Percentiles rank a stretch among this genome's conserved stretches.
phyloP scores from a whole-genome alignment of 2,113 vertebrate genomes.

The Romanogobio albipinnatus region DNA sequence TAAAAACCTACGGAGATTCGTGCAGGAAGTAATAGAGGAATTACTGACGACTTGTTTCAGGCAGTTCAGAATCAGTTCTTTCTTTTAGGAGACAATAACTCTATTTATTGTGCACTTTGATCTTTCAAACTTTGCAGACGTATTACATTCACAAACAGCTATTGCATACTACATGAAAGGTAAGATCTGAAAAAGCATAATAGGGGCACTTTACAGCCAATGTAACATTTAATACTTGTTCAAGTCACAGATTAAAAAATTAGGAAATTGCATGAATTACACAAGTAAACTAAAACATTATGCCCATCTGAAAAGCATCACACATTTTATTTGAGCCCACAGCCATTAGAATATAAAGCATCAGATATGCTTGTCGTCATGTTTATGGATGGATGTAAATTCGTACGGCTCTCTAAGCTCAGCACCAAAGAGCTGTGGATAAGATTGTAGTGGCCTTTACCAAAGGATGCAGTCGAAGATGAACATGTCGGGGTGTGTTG shows the following conservation, averaged over 20 bases:
- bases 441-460: constrained; percentile 2
- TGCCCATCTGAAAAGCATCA: not conserved
- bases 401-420: not conserved
- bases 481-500: constrained; percentile 31
- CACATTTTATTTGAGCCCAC: not conserved
- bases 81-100: too few species aligned
- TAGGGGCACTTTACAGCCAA: not conserved
- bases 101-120: too few species aligned
- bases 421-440: not conserved
- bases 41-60: too few species aligned
- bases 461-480: constrained; percentile 24
- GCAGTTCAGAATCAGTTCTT: too few species aligned
- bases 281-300: not conserved
- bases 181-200: too few species aligned
- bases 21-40: too few species aligned
- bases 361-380: not conserved
- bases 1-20: too few species aligned
- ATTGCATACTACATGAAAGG: too few species aligned
- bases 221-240: not conserved
- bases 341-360: not conserved
- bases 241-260: not conserved
- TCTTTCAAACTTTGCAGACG: too few species aligned
- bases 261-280: not conserved
- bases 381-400: constrained; percentile 2
- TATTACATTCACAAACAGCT: too few species aligned